Evolutionary conservation across 2,113 vertebrate species (phyloP).

Genomic region (Vimba vimba): DNA sequence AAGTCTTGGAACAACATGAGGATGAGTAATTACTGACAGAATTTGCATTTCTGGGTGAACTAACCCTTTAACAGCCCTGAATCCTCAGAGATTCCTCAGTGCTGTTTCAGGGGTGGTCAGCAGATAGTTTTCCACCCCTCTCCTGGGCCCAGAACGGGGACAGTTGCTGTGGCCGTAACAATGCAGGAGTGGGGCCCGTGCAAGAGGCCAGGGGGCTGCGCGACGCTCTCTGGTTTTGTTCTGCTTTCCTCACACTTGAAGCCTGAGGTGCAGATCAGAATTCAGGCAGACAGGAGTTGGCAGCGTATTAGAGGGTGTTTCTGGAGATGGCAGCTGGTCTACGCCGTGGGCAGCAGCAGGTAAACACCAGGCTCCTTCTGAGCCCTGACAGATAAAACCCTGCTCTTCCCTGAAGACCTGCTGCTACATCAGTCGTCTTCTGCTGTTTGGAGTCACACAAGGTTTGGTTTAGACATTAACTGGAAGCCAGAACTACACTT

Average conservation of each 20-base stretch:
- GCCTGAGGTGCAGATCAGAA: slow-evolving; percentile 61
- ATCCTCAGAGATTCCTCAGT: slow-evolving; percentile 50
- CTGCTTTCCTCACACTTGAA: slow-evolving; percentile 55
- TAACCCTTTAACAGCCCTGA: slow-evolving; percentile 36
- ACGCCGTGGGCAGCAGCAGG: slow-evolving; percentile 69
- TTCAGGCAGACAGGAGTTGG: slow-evolving; percentile 63
- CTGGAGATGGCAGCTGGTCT: slow-evolving; percentile 71
- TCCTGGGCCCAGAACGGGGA: slow-evolving; percentile 45
- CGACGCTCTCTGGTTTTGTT: slow-evolving; percentile 59
- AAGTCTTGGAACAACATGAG: too few relatives aligned
- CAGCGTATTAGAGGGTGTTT: slow-evolving; percentile 57
- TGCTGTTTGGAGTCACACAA: background rate
- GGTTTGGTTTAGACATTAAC: background rate
- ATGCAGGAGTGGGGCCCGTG: slow-evolving; percentile 55
- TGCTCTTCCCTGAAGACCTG: slow-evolving; percentile 55
- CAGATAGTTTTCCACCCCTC: slow-evolving; percentile 53
- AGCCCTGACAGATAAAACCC: slow-evolving; percentile 61
- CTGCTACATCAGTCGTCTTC: background rate
- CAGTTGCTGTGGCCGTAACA: slow-evolving; percentile 51
- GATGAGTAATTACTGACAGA: too few relatives aligned
- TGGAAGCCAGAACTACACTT: background rate
- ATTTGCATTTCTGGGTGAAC: too few relatives aligned
- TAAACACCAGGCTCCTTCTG: slow-evolving; percentile 67
- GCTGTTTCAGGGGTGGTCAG: slow-evolving; percentile 58
- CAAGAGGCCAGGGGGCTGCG: slow-evolving; percentile 55